Base-by-base conservation (phyloP, 2,888 invertebrate genomes). In the Odontothrips loti region DNA sequence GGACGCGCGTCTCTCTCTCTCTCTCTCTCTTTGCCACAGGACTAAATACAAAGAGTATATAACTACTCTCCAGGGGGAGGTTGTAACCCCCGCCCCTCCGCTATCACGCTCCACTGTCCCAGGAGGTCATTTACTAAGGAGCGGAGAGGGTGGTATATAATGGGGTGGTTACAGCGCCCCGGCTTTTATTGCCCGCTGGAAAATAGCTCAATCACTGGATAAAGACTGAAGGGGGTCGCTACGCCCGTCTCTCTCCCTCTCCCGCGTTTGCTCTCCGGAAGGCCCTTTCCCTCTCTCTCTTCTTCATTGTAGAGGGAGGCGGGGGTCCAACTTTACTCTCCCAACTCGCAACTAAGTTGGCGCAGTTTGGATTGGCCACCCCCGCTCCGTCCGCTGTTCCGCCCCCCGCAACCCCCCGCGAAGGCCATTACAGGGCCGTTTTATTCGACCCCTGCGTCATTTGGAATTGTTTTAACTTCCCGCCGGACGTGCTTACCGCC, bases 11-110 rank as follows among this genome's bases (percentile, higher is more conserved):
- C n/a, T n/a, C n/a, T n/a, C 34, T 43, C 34, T 43, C 34, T 43
- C 34, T 43, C 34, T 43, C 34, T 43, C 34, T 43, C 34, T 43
- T 27, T 27, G 68, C 68, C 68, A 27, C 68, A 75, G 27, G 58
- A 58, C 68, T 75, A 75, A 75, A 75, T 75, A 75, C 68, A 75
- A 75, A 75, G 68, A 75, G 68, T 75, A 27, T 75, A 75, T 75
- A 75, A 75, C 68, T 75, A 27, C 23, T 75, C 68, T 27, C 68
- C 23, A 27, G 68, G 68, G 68, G 12, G 68, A 23, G 27, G 27
- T 75, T 27, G 68, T 27, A 75, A 75, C 68, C 27, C 68, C 68
- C 27, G 11, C 68, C 68, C 27, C 68, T 27, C 58, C 58, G 58
- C 23, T 9, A 11, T 27, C 12, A 75, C 68, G n/a, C 23, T 75